Evolutionary conservation across 2,888 invertebrate species (phyloP), one percentile per base, ranked within the genome.

Genomic region (Leuctra nigra): DNA sequence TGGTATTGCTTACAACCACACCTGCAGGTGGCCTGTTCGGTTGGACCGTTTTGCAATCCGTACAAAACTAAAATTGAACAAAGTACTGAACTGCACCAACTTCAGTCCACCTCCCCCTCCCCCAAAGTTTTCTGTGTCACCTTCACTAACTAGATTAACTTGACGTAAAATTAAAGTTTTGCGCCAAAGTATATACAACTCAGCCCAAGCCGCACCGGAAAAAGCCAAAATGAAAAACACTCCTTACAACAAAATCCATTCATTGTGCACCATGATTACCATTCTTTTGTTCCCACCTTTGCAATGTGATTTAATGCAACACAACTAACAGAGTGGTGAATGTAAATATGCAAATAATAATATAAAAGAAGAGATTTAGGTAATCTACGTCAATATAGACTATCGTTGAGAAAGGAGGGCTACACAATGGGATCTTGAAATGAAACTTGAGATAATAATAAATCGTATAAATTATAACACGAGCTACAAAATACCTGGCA

Each of bases 181-280:
- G n/a, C 35, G 25, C 48, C 9, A 50, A 14, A 50, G 18, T 33
- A 50, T 33, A 35, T n/a, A 50, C 35, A 29, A 16, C 24, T 18
- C 44, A 20, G 2, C 18, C 6, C 44, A 22, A n/a, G 22, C 22
- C 22, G 23, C 20, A 44, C 3, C 20, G 13, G 2, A 44, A n/a
- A 22, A 44, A 14, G 18, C 20, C 11, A 29, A 29, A 6, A 29
- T 29, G 7, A 29, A 29, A 44, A 22, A 23, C 18, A 23, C 13
- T 23, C n/a, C 44, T 4, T 44, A 3, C 23, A 44, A n/a, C 20
- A 2, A 25, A 48, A 48, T 48, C 25, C 16, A 35, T 33, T 35
- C 36, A 50, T 50, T 50, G 35, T 50, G 33, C 20, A n/a, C 20
- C 35, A 4, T 50, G 50, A 50, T 50, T 50, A 35, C 50, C 50